Conservation (phyloP, 1,140 invertebrate species). For the Macrobrachium rosenbergii region DNA sequence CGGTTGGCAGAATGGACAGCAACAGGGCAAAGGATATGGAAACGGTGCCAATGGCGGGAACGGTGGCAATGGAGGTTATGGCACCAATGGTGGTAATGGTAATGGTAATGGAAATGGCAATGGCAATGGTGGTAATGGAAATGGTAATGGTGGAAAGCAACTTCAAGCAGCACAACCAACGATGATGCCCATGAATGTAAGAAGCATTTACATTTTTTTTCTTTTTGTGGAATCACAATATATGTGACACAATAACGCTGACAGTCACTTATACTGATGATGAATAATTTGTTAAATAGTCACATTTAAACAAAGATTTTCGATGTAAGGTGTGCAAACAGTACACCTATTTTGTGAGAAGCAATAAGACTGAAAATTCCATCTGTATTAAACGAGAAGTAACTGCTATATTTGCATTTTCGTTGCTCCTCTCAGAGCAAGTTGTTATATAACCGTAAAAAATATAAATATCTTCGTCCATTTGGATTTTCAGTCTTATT, state of each 20-base stretch:
- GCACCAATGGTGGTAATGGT: slow-evolving; percentile 20
- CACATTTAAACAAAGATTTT: too few relatives aligned
- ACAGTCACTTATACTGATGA: not conserved
- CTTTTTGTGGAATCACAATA: not conserved
- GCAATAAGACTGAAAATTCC: too few relatives aligned
- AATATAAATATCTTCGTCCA: too few relatives aligned
- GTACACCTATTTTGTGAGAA: too few relatives aligned
- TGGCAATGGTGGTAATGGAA: not conserved
- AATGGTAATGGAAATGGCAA: not conserved
- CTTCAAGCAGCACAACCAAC: slow-evolving; percentile 24
- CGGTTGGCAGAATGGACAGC: not conserved
- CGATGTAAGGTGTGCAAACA: too few relatives aligned
- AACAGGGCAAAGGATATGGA: not conserved
- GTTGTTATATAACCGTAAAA: too few relatives aligned
- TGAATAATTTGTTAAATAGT: too few relatives aligned
- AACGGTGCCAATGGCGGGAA: slow-evolving; percentile 4
- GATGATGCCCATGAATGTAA: slow-evolving; percentile 54
- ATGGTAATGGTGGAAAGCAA: not conserved
- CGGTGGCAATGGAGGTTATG: not conserved
- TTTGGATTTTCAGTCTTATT: too few relatives aligned
- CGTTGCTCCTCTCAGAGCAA: too few relatives aligned
- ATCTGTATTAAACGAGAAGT: too few relatives aligned
- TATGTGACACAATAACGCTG: not conserved
- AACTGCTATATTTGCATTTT: too few relatives aligned
- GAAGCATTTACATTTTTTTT: not conserved